Conservation (phyloP, 2,797 vertebrate genomes). For the Accipiter superciliosus region DNA sequence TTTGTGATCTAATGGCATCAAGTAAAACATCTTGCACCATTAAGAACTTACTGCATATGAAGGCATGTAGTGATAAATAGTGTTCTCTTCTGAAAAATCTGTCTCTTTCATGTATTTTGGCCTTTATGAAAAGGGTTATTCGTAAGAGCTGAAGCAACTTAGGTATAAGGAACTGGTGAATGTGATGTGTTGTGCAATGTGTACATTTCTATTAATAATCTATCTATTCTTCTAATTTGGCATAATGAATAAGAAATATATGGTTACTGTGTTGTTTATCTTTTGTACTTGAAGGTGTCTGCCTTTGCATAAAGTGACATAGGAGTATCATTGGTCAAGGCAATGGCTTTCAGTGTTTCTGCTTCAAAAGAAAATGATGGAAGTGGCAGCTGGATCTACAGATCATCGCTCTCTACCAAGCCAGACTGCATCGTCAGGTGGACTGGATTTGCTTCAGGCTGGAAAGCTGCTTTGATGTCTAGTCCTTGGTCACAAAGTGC, state of each 20-base stretch:
- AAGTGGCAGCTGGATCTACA: constrained; percentile 74
- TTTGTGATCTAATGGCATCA: background rate
- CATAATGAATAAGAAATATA: constrained; percentile 74
- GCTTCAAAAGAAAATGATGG: constrained; percentile 41
- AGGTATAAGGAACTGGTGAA: constrained; percentile 59
- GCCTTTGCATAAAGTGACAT: constrained; percentile 72
- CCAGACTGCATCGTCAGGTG: constrained; percentile 80
- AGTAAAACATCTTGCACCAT: background rate
- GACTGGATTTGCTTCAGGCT: constrained; percentile 89
- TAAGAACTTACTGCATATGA: background rate
- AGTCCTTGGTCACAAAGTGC: constrained; percentile 96
- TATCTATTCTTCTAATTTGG: constrained; percentile 74
- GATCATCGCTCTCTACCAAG: constrained; percentile 96
- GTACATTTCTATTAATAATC: constrained; percentile 68
- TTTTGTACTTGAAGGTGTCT: constrained; percentile 73
- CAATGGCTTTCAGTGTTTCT: constrained; percentile 69
- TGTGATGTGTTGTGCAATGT: constrained; percentile 72
- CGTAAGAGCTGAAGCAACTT: constrained; percentile 44
- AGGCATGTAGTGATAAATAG: constrained; percentile 51
- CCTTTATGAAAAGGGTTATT: constrained; percentile 57
- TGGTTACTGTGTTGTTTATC: constrained; percentile 69
- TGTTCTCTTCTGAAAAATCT: constrained; percentile 15
- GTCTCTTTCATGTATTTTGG: constrained; percentile 56
- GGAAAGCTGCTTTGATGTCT: constrained; percentile 97
- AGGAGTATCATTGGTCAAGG: constrained; percentile 71